Conservation (phyloP, 2,113 vertebrate species). For the Prionailurus viverrinus region DNA sequence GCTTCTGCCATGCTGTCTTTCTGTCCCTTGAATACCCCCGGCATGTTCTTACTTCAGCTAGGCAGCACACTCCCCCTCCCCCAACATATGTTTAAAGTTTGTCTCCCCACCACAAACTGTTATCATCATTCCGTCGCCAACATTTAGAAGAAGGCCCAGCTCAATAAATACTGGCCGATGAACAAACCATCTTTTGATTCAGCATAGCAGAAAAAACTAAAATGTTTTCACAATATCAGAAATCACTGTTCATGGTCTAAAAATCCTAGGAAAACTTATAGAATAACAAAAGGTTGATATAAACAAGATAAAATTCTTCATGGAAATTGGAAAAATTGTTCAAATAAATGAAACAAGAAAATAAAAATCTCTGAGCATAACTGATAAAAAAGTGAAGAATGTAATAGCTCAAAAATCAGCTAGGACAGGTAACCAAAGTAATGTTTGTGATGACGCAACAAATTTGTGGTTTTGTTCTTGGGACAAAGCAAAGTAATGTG, state of each 20-base stretch:
- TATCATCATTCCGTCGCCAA: too few species aligned
- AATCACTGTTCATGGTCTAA: neutral
- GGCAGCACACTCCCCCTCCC: neutral
- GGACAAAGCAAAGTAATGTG: neutral
- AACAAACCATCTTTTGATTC: neutral
- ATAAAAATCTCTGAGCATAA: neutral
- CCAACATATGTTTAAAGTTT: neutral
- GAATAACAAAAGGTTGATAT: neutral
- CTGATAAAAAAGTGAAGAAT: neutral
- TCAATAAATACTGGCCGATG: neutral
- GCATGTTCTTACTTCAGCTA: neutral
- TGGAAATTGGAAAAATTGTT: neutral
- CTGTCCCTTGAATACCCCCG: neutral
- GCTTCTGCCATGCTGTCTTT: neutral
- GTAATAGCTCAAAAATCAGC: neutral
- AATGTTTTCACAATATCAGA: neutral
- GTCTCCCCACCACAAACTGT: neutral
- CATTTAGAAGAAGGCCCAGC: neutral
- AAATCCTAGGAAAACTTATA: neutral
- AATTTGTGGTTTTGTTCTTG: neutral
- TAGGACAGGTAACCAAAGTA: neutral
- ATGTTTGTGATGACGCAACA: neutral
- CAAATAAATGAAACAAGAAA: neutral
- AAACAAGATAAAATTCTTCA: neutral
- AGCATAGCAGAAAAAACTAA: neutral